These are phyloP conservation scores for Hassar affinis DNA, from an alignment of 2,113 vertebrate species.

Conservation along the genomic window DNA sequence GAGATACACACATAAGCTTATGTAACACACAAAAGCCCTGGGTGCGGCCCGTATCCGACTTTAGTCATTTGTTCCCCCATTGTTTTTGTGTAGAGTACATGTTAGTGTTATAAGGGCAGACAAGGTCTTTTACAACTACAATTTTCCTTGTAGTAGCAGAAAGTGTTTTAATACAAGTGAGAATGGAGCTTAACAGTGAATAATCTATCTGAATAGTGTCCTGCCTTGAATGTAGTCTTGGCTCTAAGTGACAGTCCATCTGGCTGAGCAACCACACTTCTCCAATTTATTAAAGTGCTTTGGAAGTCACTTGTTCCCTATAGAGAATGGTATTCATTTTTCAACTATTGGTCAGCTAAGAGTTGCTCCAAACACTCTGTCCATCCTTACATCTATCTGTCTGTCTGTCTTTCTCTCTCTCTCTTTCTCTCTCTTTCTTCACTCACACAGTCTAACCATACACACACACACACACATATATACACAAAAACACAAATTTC, in stretches of 20 bases:
- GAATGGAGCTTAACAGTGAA: conserved; percentile 2
- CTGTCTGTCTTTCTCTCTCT: not conserved
- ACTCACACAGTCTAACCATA: conserved; percentile 6
- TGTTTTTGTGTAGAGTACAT: not conserved
- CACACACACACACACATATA: not conserved
- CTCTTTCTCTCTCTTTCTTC: not conserved
- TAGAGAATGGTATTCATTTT: conserved; percentile 68
- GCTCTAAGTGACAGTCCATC: conserved; percentile 74
- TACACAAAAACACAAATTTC: conserved; percentile 16
- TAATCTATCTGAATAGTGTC: conserved; percentile 53
- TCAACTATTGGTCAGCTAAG: conserved; percentile 64
- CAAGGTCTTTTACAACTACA: not conserved
- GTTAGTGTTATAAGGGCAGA: not conserved
- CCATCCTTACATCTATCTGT: not conserved
- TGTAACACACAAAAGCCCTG: conserved; percentile 32
- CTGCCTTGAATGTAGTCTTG: conserved; percentile 69
- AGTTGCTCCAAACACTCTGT: not conserved
- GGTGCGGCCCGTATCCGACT: not conserved
- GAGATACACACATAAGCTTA: conserved; percentile 33
- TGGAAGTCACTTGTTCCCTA: conserved; percentile 67
- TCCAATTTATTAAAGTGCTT: conserved; percentile 74
- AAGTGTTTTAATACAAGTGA: conserved; percentile 18
- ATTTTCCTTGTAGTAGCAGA: not conserved
- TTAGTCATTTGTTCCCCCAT: not conserved
- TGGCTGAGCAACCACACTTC: conserved; percentile 71